phyloP scores from a whole-genome alignment of 2,113 vertebrate species.

The Sorex fumeus region DNA sequence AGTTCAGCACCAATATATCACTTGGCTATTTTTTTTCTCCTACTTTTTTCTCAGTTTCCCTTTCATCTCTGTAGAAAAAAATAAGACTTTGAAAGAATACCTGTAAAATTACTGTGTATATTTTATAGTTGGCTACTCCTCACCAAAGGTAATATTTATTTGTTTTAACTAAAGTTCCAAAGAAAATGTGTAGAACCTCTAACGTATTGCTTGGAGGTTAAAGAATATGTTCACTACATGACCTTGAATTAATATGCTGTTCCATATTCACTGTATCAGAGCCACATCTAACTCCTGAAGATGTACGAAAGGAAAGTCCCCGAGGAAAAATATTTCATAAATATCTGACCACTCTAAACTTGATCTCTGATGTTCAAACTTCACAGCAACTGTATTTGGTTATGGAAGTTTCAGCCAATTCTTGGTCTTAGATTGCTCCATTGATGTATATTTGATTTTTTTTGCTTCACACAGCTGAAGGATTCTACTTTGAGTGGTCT shows the following conservation, averaged over 20 bases:
- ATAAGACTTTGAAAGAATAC: not conserved
- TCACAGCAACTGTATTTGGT: constrained; percentile 75
- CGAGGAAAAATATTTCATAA: constrained; percentile 77
- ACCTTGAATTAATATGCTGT: constrained; percentile 67
- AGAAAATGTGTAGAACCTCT: constrained; percentile 46
- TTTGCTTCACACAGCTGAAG: constrained; percentile 52
- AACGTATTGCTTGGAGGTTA: constrained; percentile 60
- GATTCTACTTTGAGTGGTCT: not conserved
- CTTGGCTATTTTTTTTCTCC: constrained; percentile 3
- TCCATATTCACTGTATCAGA: not conserved
- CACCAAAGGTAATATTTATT: constrained; percentile 60
- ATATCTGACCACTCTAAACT: constrained; percentile 69
- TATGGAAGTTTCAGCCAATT: constrained; percentile 61
- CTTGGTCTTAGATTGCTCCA: constrained; percentile 58
- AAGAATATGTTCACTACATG: constrained; percentile 66
- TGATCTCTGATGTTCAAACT: constrained; percentile 77
- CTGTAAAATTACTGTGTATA: constrained; percentile 28
- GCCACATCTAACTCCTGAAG: not conserved
- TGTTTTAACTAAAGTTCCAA: constrained; percentile 76
- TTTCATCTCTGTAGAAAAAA: not conserved
- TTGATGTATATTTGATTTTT: constrained; percentile 44
- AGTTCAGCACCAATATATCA: not conserved
- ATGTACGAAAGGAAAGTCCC: constrained; percentile 62
- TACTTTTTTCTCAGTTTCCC: not conserved
- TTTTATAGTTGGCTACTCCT: constrained; percentile 56